Percentiles rank a stretch among this genome's conserved stretches.
Conservation (phyloP, 2,797 vertebrate genomes). For the Hippopotamyrus pictus region DNA sequence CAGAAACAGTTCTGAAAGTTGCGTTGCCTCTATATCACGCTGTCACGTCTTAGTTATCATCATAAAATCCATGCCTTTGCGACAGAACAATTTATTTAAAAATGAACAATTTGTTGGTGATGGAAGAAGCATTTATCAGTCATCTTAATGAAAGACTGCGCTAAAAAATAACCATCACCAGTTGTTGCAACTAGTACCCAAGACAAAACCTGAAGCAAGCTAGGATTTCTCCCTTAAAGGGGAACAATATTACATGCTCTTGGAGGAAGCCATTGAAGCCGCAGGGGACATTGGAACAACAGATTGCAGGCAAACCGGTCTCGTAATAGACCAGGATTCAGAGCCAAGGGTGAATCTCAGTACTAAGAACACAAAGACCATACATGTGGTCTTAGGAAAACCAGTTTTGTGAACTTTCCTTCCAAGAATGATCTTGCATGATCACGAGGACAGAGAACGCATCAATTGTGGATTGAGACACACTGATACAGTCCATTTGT, state of each 20-base stretch:
- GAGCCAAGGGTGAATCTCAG: neutral
- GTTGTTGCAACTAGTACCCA: neutral
- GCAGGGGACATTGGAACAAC: neutral
- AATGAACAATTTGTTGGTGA: neutral
- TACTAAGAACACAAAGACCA: neutral
- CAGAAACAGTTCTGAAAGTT: neutral
- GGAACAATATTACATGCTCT: neutral
- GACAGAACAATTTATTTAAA: neutral
- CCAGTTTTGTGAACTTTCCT: neutral
- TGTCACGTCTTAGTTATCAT: neutral
- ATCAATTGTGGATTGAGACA: neutral
- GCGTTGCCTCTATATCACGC: neutral
- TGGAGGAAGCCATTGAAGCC: neutral
- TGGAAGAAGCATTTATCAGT: neutral
- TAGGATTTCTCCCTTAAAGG: neutral
- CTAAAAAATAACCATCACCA: neutral
- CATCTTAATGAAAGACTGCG: neutral
- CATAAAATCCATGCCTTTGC: neutral
- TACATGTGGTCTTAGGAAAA: neutral
- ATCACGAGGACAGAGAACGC: neutral
- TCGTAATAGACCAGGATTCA: neutral
- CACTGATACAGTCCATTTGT: neutral
- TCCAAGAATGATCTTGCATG: neutral
- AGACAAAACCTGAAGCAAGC: neutral
- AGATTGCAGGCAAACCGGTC: neutral